Evolutionary conservation across 2,113 vertebrate genomes (phyloP), one percentile per base, ranked within the genome.

Genomic region (Calidris pygmaea): DNA sequence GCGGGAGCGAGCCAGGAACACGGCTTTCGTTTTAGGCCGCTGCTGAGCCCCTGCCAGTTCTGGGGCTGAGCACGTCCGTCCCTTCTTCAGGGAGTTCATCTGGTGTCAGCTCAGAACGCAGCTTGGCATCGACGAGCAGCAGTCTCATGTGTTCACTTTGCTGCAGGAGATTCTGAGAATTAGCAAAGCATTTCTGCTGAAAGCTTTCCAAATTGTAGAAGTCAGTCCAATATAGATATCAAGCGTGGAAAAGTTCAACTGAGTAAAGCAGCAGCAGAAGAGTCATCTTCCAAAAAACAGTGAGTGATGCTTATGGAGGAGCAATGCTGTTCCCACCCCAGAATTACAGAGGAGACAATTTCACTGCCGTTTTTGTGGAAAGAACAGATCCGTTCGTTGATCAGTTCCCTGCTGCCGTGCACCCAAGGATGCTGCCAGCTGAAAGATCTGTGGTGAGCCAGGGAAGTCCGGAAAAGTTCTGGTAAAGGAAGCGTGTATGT

Each of bases 261-360:
- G 20, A 0, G 16, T 19, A 56, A 83, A 78, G 52, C 43, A 84
- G 52, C 48, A 84, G 53, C 63, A 59, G 37, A 26, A 52, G 29
- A 24, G 30, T 83, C 27, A 63, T 6, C 43, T 60, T 43, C 0
- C 6, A 77, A 76, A 19, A 41, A 77, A 76, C 22, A 37, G 32
- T 0, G 8, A 58, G 41, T 0, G 7, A 45, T 12, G 24, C 20
- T 53, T 43, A 6, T 0, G 1, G 37, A 45, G 0, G 6, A 63
- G 37, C 76, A 65, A 14, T 13, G 39, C 76, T 70, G 59, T n/a
- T 52, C 48, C 48, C 13, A 23, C 59, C n/a, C 20, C 68, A 32
- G 70, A 26, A 22, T 11, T 16, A 29, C 26, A 67, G 50, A 88
- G 27, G 34, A n/a, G 7, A 83, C n/a, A 59, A 32, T 41, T 58